Base-by-base conservation (phyloP, 2,797 vertebrate genomes). In the Oreochromis mossambicus region DNA sequence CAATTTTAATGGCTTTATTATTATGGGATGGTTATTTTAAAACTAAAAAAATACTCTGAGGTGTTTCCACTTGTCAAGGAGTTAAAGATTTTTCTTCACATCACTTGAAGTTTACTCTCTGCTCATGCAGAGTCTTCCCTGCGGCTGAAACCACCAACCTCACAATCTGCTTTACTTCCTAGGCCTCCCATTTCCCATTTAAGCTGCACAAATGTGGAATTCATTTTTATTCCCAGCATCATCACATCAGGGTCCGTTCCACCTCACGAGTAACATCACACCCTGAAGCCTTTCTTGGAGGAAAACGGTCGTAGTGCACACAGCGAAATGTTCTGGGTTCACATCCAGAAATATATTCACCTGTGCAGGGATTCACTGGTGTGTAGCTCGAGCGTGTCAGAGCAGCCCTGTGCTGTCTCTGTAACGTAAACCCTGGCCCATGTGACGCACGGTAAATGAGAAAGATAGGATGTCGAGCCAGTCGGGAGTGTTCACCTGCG, bases 381-480 rank as follows among this genome's bases (percentile, higher is more conserved):
- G 82, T 55, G n/a, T 73, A 21, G 76, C 11, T 41, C 26, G 5
- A 19, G 61, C 29, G n/a, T 68, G 26, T 79, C 14, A 63, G 15
- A 77, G 6, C 61, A 66, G 55, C 4, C 41, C 38, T 77, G 84
- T 87, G 58, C 75, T 9, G 58, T 32, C 21, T 41, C 9, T 83
- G 94, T 92, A 94, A 95, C 88, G 32, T 73, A 90, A 95, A 70
- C 79, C 85, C 13, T 21, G 24, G 11, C 26, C 51, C 5, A 17
- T 52, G 77, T 10, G 46, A 86, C 81, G 83, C 29, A 58, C 26
- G 79, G 26, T 87, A 78, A 88, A 84, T 86, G 88, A 92, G 77
- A 82, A 77, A 48, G 91, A 93, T 93, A 87, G 38, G 88, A 88
- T 94, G 82, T 85, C 29, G 21, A 63, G 79, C 87, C 61, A 83